Evolutionary conservation across 1,140 invertebrate genomes (phyloP).

Genomic region (Zaprionus davidi): DNA sequence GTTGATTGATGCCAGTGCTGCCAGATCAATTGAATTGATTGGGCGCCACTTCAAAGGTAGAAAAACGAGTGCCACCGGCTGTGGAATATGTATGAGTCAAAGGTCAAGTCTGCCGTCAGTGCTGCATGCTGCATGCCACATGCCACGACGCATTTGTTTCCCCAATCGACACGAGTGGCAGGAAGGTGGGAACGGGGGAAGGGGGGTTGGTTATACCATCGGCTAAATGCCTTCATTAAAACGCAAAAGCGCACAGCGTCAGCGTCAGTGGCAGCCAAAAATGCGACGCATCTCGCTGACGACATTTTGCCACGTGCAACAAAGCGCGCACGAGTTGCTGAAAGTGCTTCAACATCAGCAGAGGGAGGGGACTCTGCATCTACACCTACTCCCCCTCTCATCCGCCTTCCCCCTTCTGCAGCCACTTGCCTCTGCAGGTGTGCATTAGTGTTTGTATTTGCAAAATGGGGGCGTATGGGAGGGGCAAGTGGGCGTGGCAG

Average conservation of each 20-base stretch:
- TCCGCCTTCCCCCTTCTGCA: constrained; percentile 23
- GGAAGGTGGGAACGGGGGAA: too few relatives aligned
- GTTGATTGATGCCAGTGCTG: constrained; percentile 15
- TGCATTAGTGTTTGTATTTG: constrained; percentile 38
- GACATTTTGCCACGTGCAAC: constrained; percentile 36
- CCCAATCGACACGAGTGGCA: neutral
- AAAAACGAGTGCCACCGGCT: neutral
- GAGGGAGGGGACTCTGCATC: too few relatives aligned
- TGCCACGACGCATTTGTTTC: neutral
- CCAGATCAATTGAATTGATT: constrained; percentile 27
- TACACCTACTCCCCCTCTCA: constrained; percentile 14
- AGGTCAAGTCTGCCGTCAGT: constrained; percentile 27
- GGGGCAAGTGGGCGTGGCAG: constrained; percentile 20
- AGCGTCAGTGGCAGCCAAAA: constrained; percentile 27
- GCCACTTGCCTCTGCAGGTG: constrained; percentile 23
- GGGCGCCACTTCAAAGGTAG: neutral
- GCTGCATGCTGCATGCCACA: too few relatives aligned
- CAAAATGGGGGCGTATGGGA: neutral
- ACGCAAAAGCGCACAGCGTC: constrained; percentile 41
- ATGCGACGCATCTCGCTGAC: constrained; percentile 16
- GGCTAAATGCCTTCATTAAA: constrained; percentile 57
- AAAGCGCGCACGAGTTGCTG: constrained; percentile 38
- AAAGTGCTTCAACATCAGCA: constrained; percentile 23
- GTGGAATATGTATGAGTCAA: constrained; percentile 22
- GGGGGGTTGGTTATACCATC: neutral